phyloP scores from a whole-genome alignment of 2,113 vertebrate species.

The Blennius ocellaris region DNA sequence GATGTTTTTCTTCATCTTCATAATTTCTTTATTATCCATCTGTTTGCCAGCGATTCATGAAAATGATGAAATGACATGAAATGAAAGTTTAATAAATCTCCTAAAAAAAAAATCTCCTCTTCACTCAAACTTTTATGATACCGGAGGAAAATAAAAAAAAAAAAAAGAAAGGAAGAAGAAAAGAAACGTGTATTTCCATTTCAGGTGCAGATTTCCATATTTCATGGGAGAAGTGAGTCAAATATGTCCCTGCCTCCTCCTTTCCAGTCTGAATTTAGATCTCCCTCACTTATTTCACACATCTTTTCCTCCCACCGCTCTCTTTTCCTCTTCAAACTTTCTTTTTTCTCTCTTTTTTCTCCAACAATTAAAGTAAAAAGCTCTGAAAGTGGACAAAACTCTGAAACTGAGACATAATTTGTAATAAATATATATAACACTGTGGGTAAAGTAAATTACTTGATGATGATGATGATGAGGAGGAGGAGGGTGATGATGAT shows the following conservation, averaged over 20 bases:
- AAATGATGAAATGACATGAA: too few relatives aligned
- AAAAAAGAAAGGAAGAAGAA: not conserved
- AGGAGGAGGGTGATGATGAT: too few relatives aligned
- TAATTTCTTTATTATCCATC: too few relatives aligned
- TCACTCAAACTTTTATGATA: slow-evolving; percentile 33
- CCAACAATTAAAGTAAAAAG: too few relatives aligned
- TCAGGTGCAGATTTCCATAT: slow-evolving; percentile 15
- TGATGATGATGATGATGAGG: too few relatives aligned
- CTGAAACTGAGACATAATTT: too few relatives aligned
- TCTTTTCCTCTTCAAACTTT: not conserved
- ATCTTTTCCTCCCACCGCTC: not conserved
- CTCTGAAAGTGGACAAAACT: too few relatives aligned
- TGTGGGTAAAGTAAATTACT: too few relatives aligned
- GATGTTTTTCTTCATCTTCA: not conserved
- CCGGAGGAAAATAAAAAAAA: not conserved
- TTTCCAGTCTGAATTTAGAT: slow-evolving; percentile 8
- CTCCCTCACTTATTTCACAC: not conserved
- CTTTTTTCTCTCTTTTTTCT: not conserved
- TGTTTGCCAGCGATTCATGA: too few relatives aligned
- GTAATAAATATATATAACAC: too few relatives aligned
- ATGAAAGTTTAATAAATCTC: too few relatives aligned
- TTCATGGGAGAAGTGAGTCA: slow-evolving; percentile 1
- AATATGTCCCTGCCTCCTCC: not conserved
- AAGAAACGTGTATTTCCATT: slow-evolving; percentile 7
- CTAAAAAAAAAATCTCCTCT: not conserved